Evolutionary conservation across 2,113 vertebrate species (phyloP), one percentile per base, ranked within the genome.

Genomic region (Actenoides hombroni): DNA sequence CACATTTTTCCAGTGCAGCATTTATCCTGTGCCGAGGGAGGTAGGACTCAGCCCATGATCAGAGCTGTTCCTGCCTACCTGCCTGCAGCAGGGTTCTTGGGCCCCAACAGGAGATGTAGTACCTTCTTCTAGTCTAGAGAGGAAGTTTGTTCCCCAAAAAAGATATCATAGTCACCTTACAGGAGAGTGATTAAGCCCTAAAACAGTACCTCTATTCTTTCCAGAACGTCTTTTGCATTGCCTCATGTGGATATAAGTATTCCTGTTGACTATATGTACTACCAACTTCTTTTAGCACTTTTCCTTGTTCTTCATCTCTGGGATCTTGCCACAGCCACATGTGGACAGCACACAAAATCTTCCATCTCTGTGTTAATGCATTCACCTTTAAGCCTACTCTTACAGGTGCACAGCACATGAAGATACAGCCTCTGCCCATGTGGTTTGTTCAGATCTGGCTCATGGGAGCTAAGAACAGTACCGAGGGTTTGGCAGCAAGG

Each of bases 71-170:
- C 63, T 88, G n/a, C 35, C 40, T 88, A 56, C 39, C 8, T 46
- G 44, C 17, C 74, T 63, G 54, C 39, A 78, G n/a, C 28, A 40
- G 40, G 3, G 11, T n/a, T 17, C 64, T n/a, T 0, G 0, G 28
- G 11, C n/a, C 53, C 60, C 60, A 35, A 16, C 56, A 46, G 19
- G 12, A 82, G n/a, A 19, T 42, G 4, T 15, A 17, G 14, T 11
- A 24, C 13, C 68, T 44, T 39, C 54, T 83, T 13, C 24, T 74
- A 9, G 11, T 46, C 69, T 69, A 56, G 76, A 79, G 29, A 76
- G 26, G 24, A 76, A 87, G 64, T 33, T 20, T 80, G 6, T 60
- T 80, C 10, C 16, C 6, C 13, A 2, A 1, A 2, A 51, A 88
- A 56, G 7, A 17, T 39, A 12, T 24, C 26, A 16, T 15, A 28